Percentiles rank a stretch among this genome's conserved stretches.
Conservation (phyloP, 2,797 vertebrate genomes). For the Hippoglossus hippoglossus region DNA sequence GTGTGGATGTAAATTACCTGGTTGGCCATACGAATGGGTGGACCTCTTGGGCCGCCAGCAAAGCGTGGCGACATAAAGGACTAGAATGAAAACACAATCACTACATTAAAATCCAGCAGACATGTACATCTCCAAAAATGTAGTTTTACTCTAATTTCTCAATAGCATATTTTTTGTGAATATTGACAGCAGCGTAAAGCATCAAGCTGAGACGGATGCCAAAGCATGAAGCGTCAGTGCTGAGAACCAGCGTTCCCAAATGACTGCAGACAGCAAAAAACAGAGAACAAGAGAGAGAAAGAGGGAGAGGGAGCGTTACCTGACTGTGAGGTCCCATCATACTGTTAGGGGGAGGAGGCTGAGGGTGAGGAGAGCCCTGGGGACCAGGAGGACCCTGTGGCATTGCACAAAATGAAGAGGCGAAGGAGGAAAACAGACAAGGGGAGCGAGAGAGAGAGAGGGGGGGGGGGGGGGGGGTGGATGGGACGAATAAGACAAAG, state of each 20-base stretch:
- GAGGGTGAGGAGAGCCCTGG: slow-evolving; percentile 99
- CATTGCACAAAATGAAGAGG: slow-evolving; percentile 86
- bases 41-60: slow-evolving; percentile 94
- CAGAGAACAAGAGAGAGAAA: slow-evolving; percentile 49
- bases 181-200: slow-evolving; percentile 56
- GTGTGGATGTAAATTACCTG: slow-evolving; percentile 86
- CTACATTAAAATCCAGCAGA: slow-evolving; percentile 18
- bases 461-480: slow-evolving; percentile 10
- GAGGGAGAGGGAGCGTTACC: slow-evolving; percentile 87
- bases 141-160: neutral
- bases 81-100: slow-evolving; percentile 83
- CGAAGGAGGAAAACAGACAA: slow-evolving; percentile 80
- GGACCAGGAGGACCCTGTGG: slow-evolving; percentile 97
- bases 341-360: slow-evolving; percentile 99
- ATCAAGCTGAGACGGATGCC: slow-evolving; percentile 68
- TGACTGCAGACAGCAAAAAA: slow-evolving; percentile 60
- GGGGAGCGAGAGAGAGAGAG: slow-evolving; percentile 19
- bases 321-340: slow-evolving; percentile 99
- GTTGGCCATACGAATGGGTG: slow-evolving; percentile 97
- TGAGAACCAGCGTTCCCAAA: slow-evolving; percentile 59
- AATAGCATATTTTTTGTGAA: slow-evolving; percentile 26
- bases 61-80: slow-evolving; percentile 99
- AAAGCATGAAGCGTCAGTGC: slow-evolving; percentile 71
- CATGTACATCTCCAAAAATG: neutral
- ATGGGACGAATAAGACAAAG: slow-evolving; percentile 44